Evolutionary conservation across 2,113 vertebrate genomes (phyloP), one percentile per base, ranked within the genome.

Genomic region (Cheilinus undulatus): DNA sequence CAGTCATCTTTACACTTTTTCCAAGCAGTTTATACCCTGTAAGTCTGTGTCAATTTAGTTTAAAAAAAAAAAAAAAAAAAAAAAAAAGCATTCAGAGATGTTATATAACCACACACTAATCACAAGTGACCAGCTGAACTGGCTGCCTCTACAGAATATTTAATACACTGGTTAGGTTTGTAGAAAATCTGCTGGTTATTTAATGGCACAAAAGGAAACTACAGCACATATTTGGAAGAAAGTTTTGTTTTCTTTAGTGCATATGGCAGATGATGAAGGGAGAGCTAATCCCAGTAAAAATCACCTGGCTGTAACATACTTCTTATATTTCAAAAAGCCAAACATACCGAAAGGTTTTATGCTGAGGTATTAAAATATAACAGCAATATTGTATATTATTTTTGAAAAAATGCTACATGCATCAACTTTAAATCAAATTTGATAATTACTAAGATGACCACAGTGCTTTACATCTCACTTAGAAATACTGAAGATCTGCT

Each of bases 141-240:
- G 17, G 54, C 32, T 32, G 56, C 56, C 22, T 13, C 22, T 46
- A 45, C 32, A 26, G 11, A 12, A 3, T 27, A 20, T 60, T 1
- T 28, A 9, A 54, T 0, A 61, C 51, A 58, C 32, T 19, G 52
- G 48, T 51, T 66, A 0, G 24, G 30, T 78, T 63, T 27, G 48
- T 74, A 82, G 27, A 71, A 78, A 78, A 60, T 74, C 23, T 76
- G 76, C 67, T 76, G 72, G 76, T 66, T 86, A 28, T 0, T 76
- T 32, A n/a, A 49, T 66, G 49, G 69, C 69, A 81, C 50, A 51
- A 73, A 73, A 38, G 30, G 34, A 69, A 69, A 76, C 61, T 1
- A 49, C n/a, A 53, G 40, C 15, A 58, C 53, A 60, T 14, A 57
- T 38, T 22, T 69, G 23, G 40, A 69, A 34, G 28, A 52, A 51